Base-by-base conservation (phyloP, 1,140 invertebrate genomes). In the Bombus fervidus region DNA sequence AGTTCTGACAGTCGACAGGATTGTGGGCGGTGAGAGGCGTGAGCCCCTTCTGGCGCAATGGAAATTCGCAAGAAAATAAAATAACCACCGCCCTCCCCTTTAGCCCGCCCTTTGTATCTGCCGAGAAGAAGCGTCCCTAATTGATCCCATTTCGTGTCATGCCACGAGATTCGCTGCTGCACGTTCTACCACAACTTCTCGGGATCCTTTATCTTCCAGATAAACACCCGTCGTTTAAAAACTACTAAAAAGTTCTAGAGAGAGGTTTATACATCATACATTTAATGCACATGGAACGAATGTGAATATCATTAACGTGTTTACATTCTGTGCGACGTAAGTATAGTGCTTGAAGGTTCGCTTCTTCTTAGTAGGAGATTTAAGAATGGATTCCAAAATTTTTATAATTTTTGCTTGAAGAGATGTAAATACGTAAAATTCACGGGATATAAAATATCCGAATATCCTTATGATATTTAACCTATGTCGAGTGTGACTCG, bases 91-190 rank as follows among this genome's bases (percentile, higher is more conserved):
- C 57, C 59, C 18, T 41, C 57, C 68, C 78, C 85, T 86, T 90
- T 89, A 81, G 69, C 25, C 76, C 59, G 77, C 53, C 73, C 76
- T 90, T 89, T 85, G 71, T 85, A 81, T 84, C 83, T 37, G 59
- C 75, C 86, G 79, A 59, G 66, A 87, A 90, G 90, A 91, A 91
- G 90, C 89, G 87, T 90, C 68, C 37, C 89, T 91, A 89, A 91
- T 91, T 90, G 90, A 91, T 90, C 87, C 75, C 79, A 86, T 78
- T 86, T 87, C 88, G 68, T 57, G 88, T 73, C 86, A 88, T 79
- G 83, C 87, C 74, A 85, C 53, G 78, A 5, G 25, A 76, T 66
- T 72, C 85, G 64, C 85, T 81, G 72, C 69, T 41, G 59, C 41
- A 69, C 57, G n/a, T 47, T 66, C 53, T 31, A 57, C 18, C 10